Conservation (phyloP, 2,888 invertebrate genomes). For the Andricus quercusramuli region DNA sequence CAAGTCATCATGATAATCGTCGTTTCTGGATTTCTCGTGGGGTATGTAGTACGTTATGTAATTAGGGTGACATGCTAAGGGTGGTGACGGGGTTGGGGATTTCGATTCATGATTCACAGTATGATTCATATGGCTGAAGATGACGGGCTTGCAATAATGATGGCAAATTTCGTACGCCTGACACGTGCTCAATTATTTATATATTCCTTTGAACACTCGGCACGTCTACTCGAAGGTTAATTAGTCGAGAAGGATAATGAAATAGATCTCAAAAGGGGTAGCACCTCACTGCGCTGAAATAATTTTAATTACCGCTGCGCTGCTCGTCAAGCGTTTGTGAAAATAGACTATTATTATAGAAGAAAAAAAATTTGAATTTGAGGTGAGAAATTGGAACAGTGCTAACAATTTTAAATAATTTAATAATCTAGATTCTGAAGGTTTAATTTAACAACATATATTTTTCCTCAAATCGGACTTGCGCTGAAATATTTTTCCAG, state of each 20-base stretch:
- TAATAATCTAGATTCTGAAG: too few species aligned
- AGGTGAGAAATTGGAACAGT: not conserved
- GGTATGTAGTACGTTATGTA: constrained; percentile 68
- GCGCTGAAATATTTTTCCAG: too few species aligned
- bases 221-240: constrained; percentile 37
- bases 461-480: too few species aligned
- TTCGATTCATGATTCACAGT: constrained; percentile 40
- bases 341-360: not conserved
- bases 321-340: not conserved
- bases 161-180: not conserved
- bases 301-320: constrained; percentile 1
- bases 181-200: constrained; percentile 39
- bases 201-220: constrained; percentile 40
- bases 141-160: constrained; percentile 36
- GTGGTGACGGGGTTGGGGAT: constrained; percentile 42
- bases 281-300: constrained; percentile 14
- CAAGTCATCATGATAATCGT: constrained; percentile 73
- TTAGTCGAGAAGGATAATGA: constrained; percentile 31
- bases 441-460: too few species aligned
- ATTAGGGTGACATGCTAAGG: constrained; percentile 28
- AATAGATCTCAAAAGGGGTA: constrained; percentile 34
- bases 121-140: constrained; percentile 40
- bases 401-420: too few species aligned
- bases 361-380: not conserved
- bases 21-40: constrained; percentile 76